Evolutionary conservation across 2,113 vertebrate species (phyloP), one percentile per base, ranked within the genome.

Genomic region (Misgurnus mizolepis): DNA sequence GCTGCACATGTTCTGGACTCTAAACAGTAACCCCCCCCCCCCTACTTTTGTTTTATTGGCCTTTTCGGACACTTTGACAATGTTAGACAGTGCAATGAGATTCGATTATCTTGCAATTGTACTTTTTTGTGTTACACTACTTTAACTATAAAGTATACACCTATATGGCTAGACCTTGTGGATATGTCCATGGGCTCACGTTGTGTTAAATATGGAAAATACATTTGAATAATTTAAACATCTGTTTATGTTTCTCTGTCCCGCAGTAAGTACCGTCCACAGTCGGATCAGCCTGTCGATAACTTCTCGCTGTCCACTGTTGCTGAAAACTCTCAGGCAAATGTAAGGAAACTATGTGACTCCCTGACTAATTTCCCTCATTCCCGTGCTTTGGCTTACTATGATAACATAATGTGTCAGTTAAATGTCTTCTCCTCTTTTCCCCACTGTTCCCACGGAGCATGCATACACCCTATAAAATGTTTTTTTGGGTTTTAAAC

Each of bases 291-390:
- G 47, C 96, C 96, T 92, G 97, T 96, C 0, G 96, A 99, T 82
- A 97, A 96, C 92, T 96, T 99, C 90, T 99, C 97, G 15, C 94
- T 98, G 67, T 99, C 97, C 86, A 99, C 97, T 67, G 96, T 96
- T 81, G 96, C 96, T 0, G 97, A 98, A 89, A 95, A 96, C 90
- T 98, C 97, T 49, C 97, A 98, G 90, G 94, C 96, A 92, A 98
- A 98, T 8, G 97, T 99, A 98, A 99, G 97, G 94, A 96, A 91
- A 91, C 88, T 91, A 80, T 88, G 88, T 10, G 87, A 90, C 89
- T 86, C 92, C 70, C 85, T 90, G 66, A 81, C 89, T 90, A 85
- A 90, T 83, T 92, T 91, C 75, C 90, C 92, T 86, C 92, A 91
- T 92, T 93, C 91, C 88, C 82, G 47, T 86, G 86, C 89, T 84